Evolutionary conservation across 2,113 vertebrate species (phyloP), one percentile per base, ranked within the genome.

Genomic region (Hemiprocne comata): DNA sequence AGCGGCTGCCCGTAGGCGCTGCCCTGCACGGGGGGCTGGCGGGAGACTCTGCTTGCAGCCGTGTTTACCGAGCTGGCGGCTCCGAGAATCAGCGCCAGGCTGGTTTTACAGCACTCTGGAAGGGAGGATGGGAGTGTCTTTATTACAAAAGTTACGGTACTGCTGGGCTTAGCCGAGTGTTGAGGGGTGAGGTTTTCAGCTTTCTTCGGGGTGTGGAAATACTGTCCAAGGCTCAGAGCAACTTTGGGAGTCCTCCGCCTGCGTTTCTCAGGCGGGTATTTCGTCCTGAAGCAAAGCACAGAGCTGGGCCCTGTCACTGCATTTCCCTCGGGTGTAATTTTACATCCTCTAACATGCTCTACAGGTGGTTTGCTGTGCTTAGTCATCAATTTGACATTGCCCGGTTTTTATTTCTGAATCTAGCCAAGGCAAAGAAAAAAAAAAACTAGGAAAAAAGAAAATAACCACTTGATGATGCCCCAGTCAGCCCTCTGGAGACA

Each of bases 291-390:
- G 79, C 24, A 16, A 34, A 38, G 60, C 6, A 20, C 71, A 21
- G 48, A 71, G 48, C 14, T 29, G 17, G 13, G 42, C 25, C 54
- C 21, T 73, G 77, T 75, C 81, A 36, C 11, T 26, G 40, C 20
- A 1, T 81, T 92, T 94, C 54, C 44, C 33, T 13, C 31, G 80
- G 9, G 54, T 79, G 44, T 36, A 48, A 50, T 78, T 48, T 89
- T 80, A 70, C 28, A 46, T 61, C 48, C 46, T 74, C 34, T 44
- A 12, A 65, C 38, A 58, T 38, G 60, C 70, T 69, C 29, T n/a
- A n/a, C 85, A 83, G 75, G 93, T 95, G 74, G 58, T 74, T 90
- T 40, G 40, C 76, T 74, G 78, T 73, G 71, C 87, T 85, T 85
- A 81, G 67, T 74, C 67, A 58, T 61, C 80, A 40, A 16, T 89